Evolutionary conservation across 2,888 invertebrate genomes (phyloP), one percentile per base, ranked within the genome.

Genomic region (Gastracanthus pulcherrimus): DNA sequence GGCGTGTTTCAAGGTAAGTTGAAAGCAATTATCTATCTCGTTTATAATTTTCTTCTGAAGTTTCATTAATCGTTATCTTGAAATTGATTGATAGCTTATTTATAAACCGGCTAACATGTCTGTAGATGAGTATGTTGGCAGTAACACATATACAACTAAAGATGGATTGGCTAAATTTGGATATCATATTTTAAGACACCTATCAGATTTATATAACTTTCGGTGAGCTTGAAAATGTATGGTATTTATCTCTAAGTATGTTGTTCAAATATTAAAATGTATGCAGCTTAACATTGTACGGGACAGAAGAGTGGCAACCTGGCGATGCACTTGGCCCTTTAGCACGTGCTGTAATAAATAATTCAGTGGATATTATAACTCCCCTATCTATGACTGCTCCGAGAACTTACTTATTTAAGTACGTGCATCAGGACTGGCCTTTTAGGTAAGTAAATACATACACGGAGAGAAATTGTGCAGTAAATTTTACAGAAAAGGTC

Each of bases 201-300:
- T 85, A 2, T 71, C 82, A 9, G 84, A 86, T n/a, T 78, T 86
- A 6, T 86, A 83, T 60, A 86, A 86, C 81, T 86, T 86, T 41
- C 83, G 84, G 86, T 86, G 51, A 84, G 84, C n/a, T n/a, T n/a
- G n/a, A n/a, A n/a, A n/a, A n/a, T n/a, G n/a, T n/a, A 64, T 29
- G 7, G 51, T 11, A n/a, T 9, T 13, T 13, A 60, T 31, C 9
- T 16, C 16, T 62, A 3, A 26, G 29, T 29, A 31, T n/a, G 11
- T 29, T 31, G n/a, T 31, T 2, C 0, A 36, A 19, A 62, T 2
- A 1, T 60, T 31, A 2, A 19, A 26, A 55, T 55, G n/a, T 26
- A n/a, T 41, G 7, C 41, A 77, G 77, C 11, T 26, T 77, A 23
- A 41, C 55, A n/a, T 3, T 34, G 9, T 23, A 36, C 2, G 77